phyloP scores from a whole-genome alignment of 2,797 vertebrate genomes.

The Tapera naevia region DNA sequence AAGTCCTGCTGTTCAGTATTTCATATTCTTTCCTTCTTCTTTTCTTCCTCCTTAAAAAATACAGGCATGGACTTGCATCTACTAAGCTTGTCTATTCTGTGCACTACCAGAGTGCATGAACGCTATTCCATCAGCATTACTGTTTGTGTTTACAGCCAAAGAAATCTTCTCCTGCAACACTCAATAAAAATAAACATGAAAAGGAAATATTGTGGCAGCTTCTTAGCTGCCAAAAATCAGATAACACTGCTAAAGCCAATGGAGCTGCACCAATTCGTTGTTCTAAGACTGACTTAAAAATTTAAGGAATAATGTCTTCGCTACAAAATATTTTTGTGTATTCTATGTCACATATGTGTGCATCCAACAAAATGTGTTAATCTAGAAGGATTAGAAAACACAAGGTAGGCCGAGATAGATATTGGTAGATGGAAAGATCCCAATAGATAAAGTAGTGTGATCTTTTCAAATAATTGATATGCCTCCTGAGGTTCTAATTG shows the following conservation, averaged over 20 bases:
- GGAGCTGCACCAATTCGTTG: not conserved
- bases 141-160: not conserved
- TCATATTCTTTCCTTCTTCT: conserved; percentile 1
- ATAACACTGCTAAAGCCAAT: not conserved
- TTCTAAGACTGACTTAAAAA: not conserved
- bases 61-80: conserved; percentile 7
- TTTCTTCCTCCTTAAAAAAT: conserved; percentile 17
- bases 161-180: conserved; percentile 1
- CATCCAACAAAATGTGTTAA: not conserved
- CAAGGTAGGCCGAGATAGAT: not conserved
- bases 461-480: not conserved
- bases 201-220: not conserved
- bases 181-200: not conserved
- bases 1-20: conserved; percentile 9
- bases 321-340: not conserved
- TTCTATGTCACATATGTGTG: not conserved
- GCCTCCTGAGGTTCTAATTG: not conserved
- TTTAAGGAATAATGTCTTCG: not conserved
- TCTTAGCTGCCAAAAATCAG: not conserved
- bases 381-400: not conserved
- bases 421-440: not conserved
- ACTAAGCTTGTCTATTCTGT: conserved; percentile 1
- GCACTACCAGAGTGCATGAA: not conserved
- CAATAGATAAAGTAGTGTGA: not conserved
- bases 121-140: not conserved